Evolutionary conservation across 2,113 vertebrate genomes (phyloP).

Genomic region (Panurus biarmicus): DNA sequence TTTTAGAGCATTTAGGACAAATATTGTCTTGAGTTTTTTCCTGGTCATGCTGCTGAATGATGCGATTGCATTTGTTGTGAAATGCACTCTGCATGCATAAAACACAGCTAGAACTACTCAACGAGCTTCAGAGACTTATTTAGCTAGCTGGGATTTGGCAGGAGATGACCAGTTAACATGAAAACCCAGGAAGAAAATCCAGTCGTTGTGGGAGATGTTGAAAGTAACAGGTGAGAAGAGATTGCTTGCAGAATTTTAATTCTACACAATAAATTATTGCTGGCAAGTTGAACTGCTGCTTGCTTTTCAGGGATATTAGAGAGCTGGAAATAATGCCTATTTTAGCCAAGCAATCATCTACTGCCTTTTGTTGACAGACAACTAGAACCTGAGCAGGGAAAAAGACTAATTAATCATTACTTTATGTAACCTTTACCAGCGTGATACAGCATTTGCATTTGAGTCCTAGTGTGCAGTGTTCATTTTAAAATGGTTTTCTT

Average conservation of each 20-base stretch:
- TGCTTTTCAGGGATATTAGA: background rate
- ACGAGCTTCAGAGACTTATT: background rate
- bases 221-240: slow-evolving; percentile 28
- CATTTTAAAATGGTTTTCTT: background rate
- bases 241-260: background rate
- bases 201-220: background rate
- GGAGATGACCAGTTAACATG: background rate
- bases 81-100: background rate
- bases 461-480: background rate
- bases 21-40: background rate
- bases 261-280: background rate
- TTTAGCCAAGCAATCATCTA: background rate
- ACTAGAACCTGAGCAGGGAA: background rate
- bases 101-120: background rate
- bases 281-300: background rate
- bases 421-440: slow-evolving; percentile 1
- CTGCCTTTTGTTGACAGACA: background rate
- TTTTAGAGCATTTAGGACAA: background rate
- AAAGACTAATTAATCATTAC: background rate
- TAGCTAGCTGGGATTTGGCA: background rate
- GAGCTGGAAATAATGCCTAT: background rate
- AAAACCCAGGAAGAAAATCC: slow-evolving; percentile 39
- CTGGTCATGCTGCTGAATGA: background rate
- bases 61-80: background rate
- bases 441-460: background rate